A percentile compares a stretch with the other conserved stretches of the same genome.
These are phyloP conservation scores for Engraulis encrasicolus DNA, from an alignment of 2,113 vertebrate species.

Conservation along the genomic window DNA sequence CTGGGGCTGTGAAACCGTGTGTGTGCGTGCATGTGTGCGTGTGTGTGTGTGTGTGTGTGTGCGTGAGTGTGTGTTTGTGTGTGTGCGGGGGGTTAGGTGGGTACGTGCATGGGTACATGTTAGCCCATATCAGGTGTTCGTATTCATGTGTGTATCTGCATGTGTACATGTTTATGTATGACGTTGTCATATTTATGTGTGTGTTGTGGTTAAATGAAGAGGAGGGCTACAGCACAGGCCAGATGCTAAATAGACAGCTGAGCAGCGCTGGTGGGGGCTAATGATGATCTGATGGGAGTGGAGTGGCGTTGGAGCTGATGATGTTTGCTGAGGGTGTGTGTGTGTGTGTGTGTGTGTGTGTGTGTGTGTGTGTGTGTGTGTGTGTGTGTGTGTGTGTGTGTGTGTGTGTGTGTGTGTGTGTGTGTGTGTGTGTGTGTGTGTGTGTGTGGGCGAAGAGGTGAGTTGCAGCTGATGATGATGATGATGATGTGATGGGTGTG, in stretches of 20 bases:
- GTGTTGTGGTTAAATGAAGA: not conserved
- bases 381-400: too few species aligned
- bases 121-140: too few species aligned
- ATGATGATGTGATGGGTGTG: too few species aligned
- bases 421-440: too few species aligned
- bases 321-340: not conserved
- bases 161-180: not conserved
- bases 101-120: not conserved
- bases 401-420: too few species aligned
- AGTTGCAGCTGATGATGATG: too few species aligned
- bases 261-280: too few species aligned
- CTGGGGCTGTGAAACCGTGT: slow-evolving; percentile 34
- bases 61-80: not conserved
- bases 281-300: too few species aligned
- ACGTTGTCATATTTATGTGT: not conserved
- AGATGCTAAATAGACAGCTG: not conserved
- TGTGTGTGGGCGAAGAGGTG: too few species aligned
- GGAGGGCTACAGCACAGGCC: not conserved
- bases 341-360: too few species aligned
- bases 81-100: not conserved
- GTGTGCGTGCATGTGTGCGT: not conserved
- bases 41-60: not conserved
- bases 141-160: not conserved
- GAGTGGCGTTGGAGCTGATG: too few species aligned
- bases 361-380: too few species aligned